Percentiles rank a stretch among this genome's conserved stretches.
Conservation (phyloP, 2,113 vertebrate genomes). For the Peromyscus polionotus region DNA sequence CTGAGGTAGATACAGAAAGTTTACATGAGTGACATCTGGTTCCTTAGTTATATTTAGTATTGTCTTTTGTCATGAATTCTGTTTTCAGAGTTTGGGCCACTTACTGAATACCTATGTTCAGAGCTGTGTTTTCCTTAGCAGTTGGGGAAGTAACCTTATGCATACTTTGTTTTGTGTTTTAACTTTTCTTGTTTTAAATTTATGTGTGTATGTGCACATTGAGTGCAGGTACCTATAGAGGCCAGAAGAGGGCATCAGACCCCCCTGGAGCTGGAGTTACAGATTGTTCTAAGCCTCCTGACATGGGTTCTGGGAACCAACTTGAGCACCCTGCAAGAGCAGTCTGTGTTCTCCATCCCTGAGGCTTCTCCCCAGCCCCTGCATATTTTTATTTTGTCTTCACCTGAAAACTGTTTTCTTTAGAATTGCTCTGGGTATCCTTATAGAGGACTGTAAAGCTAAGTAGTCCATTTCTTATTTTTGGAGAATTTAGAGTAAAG, state of each 20-base stretch:
- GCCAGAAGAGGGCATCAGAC: neutral
- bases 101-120: constrained; percentile 69
- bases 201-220: neutral
- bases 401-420: constrained; percentile 58
- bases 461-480: neutral
- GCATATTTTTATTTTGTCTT: constrained; percentile 35
- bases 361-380: neutral
- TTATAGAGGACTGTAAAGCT: constrained; percentile 23
- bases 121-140: constrained; percentile 69
- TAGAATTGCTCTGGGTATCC: constrained; percentile 43
- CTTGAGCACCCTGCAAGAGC: neutral
- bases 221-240: neutral
- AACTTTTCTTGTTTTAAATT: neutral
- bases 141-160: constrained; percentile 52
- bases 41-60: constrained; percentile 32
- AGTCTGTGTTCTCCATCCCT: neutral
- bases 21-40: neutral
- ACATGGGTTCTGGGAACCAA: neutral
- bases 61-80: constrained; percentile 65
- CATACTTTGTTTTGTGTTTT: constrained; percentile 71
- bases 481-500: constrained; percentile 2
- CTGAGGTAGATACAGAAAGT: neutral
- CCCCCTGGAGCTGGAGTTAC: neutral
- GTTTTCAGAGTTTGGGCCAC: constrained; percentile 31
- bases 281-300: too few species aligned